Percentiles rank a stretch among this genome's conserved stretches.
phyloP scores from a whole-genome alignment of 2,888 invertebrate genomes.

The Euproctis similis region DNA sequence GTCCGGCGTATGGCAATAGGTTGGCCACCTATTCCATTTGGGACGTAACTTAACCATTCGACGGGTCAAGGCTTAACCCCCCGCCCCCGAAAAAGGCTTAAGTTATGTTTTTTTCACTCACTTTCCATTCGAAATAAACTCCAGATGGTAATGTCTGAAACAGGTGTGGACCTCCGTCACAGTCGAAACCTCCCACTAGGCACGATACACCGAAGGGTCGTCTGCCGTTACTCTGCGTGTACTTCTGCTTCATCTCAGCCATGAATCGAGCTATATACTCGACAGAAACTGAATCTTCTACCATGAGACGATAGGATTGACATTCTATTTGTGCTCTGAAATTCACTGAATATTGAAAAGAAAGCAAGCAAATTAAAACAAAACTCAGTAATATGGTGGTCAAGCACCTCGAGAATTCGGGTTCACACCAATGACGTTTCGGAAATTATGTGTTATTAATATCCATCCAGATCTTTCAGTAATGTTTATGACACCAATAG shows the following conservation, averaged over 20 bases:
- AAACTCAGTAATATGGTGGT: too few relatives aligned
- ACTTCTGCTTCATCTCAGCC: conserved; percentile 86
- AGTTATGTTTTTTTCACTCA: conserved; percentile 10
- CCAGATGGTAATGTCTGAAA: conserved; percentile 99
- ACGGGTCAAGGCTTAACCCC: background rate
- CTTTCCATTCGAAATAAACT: conserved; percentile 96
- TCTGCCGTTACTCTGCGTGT: conserved; percentile 97
- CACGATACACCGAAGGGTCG: conserved; percentile 98
- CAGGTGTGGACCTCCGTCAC: conserved; percentile 91
- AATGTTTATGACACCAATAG: too few relatives aligned
- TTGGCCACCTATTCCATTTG: too few relatives aligned
- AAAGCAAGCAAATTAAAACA: too few relatives aligned
- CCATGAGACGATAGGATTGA: conserved; percentile 94
- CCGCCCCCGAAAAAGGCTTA: background rate
- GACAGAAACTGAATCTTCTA: conserved; percentile 96
- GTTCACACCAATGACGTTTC: too few relatives aligned
- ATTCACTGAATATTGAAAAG: background rate
- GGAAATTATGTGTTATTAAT: too few relatives aligned
- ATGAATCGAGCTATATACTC: conserved; percentile 90
- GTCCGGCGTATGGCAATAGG: background rate
- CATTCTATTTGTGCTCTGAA: conserved; percentile 94
- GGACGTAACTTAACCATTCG: too few relatives aligned
- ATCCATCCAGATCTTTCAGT: too few relatives aligned
- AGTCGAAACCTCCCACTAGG: conserved; percentile 95
- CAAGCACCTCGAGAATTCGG: too few relatives aligned